Conservation (phyloP, 2,113 vertebrate genomes). For the Anser cygnoides region DNA sequence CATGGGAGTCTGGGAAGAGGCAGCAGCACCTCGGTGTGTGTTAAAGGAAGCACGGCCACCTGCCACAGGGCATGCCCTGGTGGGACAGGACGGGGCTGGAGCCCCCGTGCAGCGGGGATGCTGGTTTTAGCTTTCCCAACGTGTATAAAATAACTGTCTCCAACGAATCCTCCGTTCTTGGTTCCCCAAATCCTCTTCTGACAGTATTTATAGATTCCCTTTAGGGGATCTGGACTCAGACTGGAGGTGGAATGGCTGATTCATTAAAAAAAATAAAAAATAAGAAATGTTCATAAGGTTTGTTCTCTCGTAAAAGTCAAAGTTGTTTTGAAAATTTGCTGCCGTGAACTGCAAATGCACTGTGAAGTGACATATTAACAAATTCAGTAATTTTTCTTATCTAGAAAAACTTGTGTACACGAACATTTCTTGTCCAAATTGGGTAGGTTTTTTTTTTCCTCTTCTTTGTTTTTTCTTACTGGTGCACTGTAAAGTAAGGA, state of each 20-base stretch:
- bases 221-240: background rate
- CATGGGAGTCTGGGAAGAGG: background rate
- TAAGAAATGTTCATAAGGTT: background rate
- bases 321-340: slow-evolving; percentile 5
- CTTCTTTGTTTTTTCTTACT: background rate
- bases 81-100: background rate
- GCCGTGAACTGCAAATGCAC: background rate
- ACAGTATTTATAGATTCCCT: background rate
- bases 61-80: background rate
- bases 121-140: rapidly evolving
- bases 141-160: background rate
- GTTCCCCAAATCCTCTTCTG: background rate
- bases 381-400: background rate
- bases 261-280: background rate
- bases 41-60: too few relatives aligned
- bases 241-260: slow-evolving; percentile 11
- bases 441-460: background rate
- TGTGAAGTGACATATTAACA: background rate
- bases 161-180: background rate
- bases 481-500: too few relatives aligned
- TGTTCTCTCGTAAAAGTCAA: slow-evolving; percentile 19
- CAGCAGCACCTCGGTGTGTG: rapidly evolving
- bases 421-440: background rate
- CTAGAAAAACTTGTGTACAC: background rate
- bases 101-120: too few relatives aligned